phyloP scores from a whole-genome alignment of 2,113 vertebrate genomes.

The Rhabdomys dilectus region DNA sequence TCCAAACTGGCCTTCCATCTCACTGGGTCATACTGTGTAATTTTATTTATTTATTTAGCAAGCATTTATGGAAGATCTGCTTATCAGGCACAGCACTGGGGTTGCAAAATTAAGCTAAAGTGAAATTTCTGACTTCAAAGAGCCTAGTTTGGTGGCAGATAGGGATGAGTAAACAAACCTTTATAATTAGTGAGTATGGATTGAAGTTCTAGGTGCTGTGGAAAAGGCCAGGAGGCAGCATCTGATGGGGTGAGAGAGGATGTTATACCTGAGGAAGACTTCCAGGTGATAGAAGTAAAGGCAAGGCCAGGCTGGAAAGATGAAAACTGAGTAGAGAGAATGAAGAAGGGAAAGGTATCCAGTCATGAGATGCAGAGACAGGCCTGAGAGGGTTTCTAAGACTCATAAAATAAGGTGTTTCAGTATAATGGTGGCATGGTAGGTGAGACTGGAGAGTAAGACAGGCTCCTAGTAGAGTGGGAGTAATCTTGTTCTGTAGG shows the following conservation, averaged over 20 bases:
- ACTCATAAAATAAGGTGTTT: neutral
- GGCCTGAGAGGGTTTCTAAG: conserved; percentile 1
- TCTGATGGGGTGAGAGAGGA: neutral
- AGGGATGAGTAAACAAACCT: neutral
- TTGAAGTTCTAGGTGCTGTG: neutral
- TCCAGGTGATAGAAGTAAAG: neutral
- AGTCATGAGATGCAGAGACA: neutral
- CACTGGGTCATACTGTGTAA: neutral
- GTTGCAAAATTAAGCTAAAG: conserved; percentile 22
- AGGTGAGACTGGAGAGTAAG: conserved; percentile 9
- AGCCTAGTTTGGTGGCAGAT: conserved; percentile 18
- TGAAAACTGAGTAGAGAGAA: neutral
- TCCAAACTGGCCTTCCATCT: conserved; percentile 19
- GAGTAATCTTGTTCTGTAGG: neutral
- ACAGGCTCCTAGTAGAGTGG: neutral
- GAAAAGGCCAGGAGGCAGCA: neutral
- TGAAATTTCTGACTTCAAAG: conserved; percentile 44
- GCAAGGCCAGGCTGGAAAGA: neutral
- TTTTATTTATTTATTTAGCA: conserved; percentile 38
- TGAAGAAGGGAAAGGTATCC: neutral
- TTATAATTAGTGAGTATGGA: conserved; percentile 3
- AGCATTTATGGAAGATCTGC: conserved; percentile 2
- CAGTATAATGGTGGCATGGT: neutral
- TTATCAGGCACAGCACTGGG: neutral
- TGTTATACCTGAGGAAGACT: neutral